These are phyloP conservation scores for Chrysaora quinquecirrha DNA, from an alignment of 30 jellyfish, hydroid and myxozoan genomes.

Conservation along the genomic window DNA sequence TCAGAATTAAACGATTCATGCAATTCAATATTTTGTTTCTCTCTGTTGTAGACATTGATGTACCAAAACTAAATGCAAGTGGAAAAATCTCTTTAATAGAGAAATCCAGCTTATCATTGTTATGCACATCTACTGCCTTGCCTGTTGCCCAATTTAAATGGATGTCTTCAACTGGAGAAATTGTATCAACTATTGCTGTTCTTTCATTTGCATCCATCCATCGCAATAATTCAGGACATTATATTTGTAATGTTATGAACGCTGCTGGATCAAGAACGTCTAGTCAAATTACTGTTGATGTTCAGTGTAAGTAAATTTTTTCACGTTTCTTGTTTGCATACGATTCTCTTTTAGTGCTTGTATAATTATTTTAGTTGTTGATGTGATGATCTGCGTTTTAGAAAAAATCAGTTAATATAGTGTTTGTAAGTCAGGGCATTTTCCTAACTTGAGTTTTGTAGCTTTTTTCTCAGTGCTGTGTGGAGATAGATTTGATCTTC, in stretches of 20 bases:
- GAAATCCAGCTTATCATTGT: not conserved
- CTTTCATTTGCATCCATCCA: constrained; percentile 1
- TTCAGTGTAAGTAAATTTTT: not conserved
- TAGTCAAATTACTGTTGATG: not conserved
- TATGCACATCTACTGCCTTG: constrained; percentile 1
- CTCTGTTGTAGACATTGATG: constrained; percentile 5
- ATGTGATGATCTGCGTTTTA: too few relatives aligned
- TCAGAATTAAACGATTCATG: too few relatives aligned
- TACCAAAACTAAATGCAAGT: not conserved
- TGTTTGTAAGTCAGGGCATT: too few relatives aligned
- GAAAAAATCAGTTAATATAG: too few relatives aligned
- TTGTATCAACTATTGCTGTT: not conserved
- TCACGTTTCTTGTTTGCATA: too few relatives aligned
- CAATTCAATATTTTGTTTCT: too few relatives aligned
- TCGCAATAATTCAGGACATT: constrained; percentile 21
- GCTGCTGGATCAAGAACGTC: constrained; percentile 19
- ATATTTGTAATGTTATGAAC: constrained; percentile 28
- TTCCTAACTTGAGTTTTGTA: too few relatives aligned
- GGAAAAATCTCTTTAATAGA: not conserved
- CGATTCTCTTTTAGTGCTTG: too few relatives aligned
- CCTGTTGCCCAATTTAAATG: constrained; percentile 15
- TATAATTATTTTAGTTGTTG: too few relatives aligned
- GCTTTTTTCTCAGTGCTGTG: too few relatives aligned
- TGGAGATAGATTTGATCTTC: too few relatives aligned
- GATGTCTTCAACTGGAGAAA: not conserved